A percentile compares a stretch with the other conserved stretches of the same genome.
Conservation (phyloP, 2,113 vertebrate species). For the Callipepla californica region DNA sequence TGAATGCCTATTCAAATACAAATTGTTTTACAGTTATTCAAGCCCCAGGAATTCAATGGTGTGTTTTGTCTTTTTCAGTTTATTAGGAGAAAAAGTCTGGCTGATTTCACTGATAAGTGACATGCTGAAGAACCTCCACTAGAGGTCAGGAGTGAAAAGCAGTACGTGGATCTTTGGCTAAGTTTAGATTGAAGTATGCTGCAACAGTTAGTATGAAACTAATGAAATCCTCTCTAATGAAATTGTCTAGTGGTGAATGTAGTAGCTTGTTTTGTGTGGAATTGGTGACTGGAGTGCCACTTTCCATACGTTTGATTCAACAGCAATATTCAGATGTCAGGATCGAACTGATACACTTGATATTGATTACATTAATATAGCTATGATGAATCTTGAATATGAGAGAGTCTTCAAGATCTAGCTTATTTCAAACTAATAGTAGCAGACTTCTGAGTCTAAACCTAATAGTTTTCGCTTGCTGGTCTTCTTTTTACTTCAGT, state of each 20-base stretch:
- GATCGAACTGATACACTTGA: not conserved
- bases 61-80: not conserved
- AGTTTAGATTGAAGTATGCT: not conserved
- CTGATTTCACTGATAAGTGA: not conserved
- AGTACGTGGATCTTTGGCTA: accelerated
- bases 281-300: not conserved
- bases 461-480: not conserved
- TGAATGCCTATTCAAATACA: not conserved
- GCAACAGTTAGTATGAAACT: not conserved
- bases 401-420: not conserved
- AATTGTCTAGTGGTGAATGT: not conserved
- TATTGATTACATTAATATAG: not conserved
- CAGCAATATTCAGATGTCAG: not conserved
- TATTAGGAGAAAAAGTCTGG: not conserved
- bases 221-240: not conserved
- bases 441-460: not conserved
- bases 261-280: accelerated
- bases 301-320: not conserved
- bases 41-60: not conserved
- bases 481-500: not conserved
- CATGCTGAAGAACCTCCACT: conserved; percentile 31
- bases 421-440: not conserved
- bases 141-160: conserved; percentile 73
- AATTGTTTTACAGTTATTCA: not conserved
- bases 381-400: not conserved